Evolutionary conservation across 2,113 vertebrate genomes (phyloP).

Genomic region (Piprites chloris): DNA sequence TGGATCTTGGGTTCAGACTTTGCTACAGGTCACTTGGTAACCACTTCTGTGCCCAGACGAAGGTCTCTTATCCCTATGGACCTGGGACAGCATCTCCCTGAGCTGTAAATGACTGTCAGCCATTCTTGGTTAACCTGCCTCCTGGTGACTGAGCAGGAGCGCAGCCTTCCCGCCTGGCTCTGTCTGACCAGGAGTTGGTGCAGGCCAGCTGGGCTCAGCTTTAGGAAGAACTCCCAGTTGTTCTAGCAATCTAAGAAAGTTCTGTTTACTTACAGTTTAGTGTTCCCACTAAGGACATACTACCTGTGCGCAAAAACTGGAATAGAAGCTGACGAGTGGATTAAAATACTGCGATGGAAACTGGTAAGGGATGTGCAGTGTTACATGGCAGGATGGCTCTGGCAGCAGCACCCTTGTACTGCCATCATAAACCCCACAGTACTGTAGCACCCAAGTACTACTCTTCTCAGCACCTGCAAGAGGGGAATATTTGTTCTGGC

Average conservation of each 20-base stretch:
- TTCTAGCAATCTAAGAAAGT: neutral
- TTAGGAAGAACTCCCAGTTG: neutral
- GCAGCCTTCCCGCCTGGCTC: neutral
- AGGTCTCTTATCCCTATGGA: neutral
- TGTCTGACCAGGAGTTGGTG: neutral
- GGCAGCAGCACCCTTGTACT: neutral
- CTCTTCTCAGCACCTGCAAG: neutral
- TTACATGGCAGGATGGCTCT: rapidly evolving
- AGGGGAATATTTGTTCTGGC: neutral
- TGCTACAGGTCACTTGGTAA: neutral
- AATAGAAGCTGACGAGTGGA: constrained; percentile 96
- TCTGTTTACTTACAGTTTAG: constrained; percentile 77
- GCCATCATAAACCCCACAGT: too few species aligned
- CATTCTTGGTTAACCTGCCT: neutral
- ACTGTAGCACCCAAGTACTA: too few species aligned
- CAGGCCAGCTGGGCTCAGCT: neutral
- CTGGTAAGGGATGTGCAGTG: constrained; percentile 76
- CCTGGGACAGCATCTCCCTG: neutral
- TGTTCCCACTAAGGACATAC: constrained; percentile 93
- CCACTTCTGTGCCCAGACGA: neutral
- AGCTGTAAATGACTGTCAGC: neutral
- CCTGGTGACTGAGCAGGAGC: rapidly evolving
- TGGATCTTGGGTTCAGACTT: neutral
- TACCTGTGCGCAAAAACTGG: constrained; percentile 92
- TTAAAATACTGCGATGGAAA: constrained; percentile 94